Conservation (phyloP, 2,113 vertebrate species). For the Nanorana parkeri region DNA sequence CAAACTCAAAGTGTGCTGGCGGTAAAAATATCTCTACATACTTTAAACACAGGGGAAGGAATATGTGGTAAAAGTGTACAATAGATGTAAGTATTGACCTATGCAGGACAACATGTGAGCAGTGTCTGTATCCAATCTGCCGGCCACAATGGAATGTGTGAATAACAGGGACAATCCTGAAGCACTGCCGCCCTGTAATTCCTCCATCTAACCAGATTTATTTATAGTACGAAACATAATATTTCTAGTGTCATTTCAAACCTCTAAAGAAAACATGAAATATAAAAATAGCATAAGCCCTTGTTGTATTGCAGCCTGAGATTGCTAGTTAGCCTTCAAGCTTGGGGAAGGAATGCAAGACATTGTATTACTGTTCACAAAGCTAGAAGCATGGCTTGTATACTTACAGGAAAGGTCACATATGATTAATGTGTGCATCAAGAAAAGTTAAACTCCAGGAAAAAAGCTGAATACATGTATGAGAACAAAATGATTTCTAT, state of each 20-base stretch:
- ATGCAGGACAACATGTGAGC: neutral
- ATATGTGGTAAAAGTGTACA: no score
- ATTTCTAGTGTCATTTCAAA: constrained; percentile 10
- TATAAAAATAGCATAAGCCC: constrained; percentile 23
- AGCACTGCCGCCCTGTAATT: constrained; percentile 37
- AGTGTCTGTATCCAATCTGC: neutral
- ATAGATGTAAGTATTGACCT: no score
- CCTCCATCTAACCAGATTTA: constrained; percentile 8
- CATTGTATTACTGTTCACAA: neutral
- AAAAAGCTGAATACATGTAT: no score
- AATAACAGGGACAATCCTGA: constrained; percentile 36
- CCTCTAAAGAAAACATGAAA: constrained; percentile 26
- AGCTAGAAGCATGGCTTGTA: neutral
- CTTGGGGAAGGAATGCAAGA: constrained; percentile 7
- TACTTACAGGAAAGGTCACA: neutral
- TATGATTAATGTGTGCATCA: no score
- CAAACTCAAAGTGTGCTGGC: no score
- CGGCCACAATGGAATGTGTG: constrained; percentile 44
- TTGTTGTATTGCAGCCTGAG: constrained; percentile 2
- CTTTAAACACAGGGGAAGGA: no score
- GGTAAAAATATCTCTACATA: no score
- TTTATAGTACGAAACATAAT: constrained; percentile 41
- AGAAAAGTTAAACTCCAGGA: no score
- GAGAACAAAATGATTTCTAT: no score
- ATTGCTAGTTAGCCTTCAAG: neutral